Evolutionary conservation across 35 echinoderm and acorn worm species (phyloP), one percentile per base, ranked within the genome.

Genomic region (Eucidaris tribuloides): DNA sequence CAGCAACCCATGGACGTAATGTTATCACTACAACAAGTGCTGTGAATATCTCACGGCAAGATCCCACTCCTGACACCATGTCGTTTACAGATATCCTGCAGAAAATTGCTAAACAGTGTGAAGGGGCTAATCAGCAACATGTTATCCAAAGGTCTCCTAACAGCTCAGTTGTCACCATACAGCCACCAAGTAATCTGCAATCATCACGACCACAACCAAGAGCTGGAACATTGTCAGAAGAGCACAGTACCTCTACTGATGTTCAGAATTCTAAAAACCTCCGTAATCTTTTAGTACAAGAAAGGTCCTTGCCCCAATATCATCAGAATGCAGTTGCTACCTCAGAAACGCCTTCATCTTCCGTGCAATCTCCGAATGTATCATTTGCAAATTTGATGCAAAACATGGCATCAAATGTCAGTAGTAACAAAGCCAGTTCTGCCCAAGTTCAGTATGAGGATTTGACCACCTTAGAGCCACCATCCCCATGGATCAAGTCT

Each of bases 21-120:
- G n/a, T n/a, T n/a, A n/a, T n/a, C n/a, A n/a, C n/a, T n/a, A n/a
- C n/a, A n/a, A n/a, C n/a, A n/a, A n/a, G n/a, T n/a, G n/a, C n/a
- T n/a, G n/a, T n/a, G n/a, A n/a, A n/a, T n/a, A n/a, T n/a, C n/a
- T n/a, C n/a, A n/a, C n/a, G n/a, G n/a, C n/a, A n/a, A n/a, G n/a
- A n/a, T n/a, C n/a, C n/a, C n/a, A n/a, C n/a, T n/a, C 24, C 68
- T 42, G 68, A 74, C 37, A 74, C 35, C 38, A 74, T 74, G 68
- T 74, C 68, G 6, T 74, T 74, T n/a, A 74, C 68, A n/a, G 68
- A 74, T 44, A 74, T 74, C 36, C 41, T 74, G 29, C 68, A 74
- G 68, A 74, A 74, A 74, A 13, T 74, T 42, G 68, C 68, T 44
- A 27, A 74, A 36, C 38, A 74, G 44, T 74, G 68, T n/a, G 35